Evolutionary conservation across 1,140 invertebrate species (phyloP).

Genomic region (Drosophila yakuba): DNA sequence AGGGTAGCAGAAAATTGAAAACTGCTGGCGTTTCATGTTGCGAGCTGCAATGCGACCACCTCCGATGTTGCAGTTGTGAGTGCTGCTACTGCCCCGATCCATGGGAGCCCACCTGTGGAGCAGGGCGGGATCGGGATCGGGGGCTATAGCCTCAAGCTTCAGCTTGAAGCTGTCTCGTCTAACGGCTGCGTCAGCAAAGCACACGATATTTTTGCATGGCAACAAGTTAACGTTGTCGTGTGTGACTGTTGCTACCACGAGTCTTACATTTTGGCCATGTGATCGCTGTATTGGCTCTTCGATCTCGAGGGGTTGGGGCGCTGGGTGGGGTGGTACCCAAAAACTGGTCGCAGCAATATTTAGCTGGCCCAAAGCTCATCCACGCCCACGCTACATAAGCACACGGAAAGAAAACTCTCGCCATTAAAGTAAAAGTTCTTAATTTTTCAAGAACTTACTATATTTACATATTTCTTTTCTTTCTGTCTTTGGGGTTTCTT

Average conservation of each 20-base stretch:
- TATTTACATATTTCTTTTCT: too few relatives aligned
- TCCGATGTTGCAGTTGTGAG: conserved; percentile 6
- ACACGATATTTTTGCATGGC: conserved; percentile 56
- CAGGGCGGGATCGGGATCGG: not conserved
- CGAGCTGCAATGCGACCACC: conserved; percentile 38
- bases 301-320: not conserved
- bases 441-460: too few relatives aligned
- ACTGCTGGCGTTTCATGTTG: conserved; percentile 30
- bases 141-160: not conserved
- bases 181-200: conserved; percentile 57
- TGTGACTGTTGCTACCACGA: conserved; percentile 21
- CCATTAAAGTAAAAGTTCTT: too few relatives aligned
- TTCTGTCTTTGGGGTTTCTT: too few relatives aligned
- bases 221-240: conserved; percentile 29
- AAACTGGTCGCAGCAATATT: conserved; percentile 21
- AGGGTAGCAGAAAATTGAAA: conserved; percentile 18
- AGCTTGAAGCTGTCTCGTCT: conserved; percentile 13
- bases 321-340: not conserved
- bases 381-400: not conserved
- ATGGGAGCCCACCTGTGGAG: conserved; percentile 6
- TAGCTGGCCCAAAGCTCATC: conserved; percentile 35
- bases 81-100: conserved; percentile 9
- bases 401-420: not conserved
- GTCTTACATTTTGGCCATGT: conserved; percentile 58
- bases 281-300: conserved; percentile 22